These are phyloP conservation scores for Terrapene triunguis DNA, from an alignment of 2,113 vertebrate genomes.

Conservation along the genomic window DNA sequence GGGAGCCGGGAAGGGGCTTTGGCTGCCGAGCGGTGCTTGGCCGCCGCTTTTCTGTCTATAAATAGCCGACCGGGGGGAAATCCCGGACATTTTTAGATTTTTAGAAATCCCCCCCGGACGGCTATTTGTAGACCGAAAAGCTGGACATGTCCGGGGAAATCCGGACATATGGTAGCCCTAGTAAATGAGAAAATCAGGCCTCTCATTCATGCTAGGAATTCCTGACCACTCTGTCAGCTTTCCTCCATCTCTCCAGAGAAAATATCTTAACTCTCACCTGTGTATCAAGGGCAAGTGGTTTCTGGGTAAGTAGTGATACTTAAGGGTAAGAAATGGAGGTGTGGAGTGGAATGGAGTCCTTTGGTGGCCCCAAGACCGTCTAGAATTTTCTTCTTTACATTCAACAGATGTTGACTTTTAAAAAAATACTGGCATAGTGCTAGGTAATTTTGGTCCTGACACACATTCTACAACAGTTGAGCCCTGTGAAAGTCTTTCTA, in stretches of 20 bases:
- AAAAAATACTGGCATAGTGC: background rate
- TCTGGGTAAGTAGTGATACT: slow-evolving; percentile 48
- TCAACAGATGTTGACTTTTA: background rate
- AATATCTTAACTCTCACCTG: background rate
- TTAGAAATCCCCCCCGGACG: too few species aligned
- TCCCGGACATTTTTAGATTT: too few species aligned
- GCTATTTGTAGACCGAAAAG: too few species aligned
- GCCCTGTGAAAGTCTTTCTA: background rate
- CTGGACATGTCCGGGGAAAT: too few species aligned
- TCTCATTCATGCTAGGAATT: slow-evolving; percentile 5
- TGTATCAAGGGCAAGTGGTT: slow-evolving; percentile 46
- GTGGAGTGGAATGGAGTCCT: background rate
- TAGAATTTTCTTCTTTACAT: background rate
- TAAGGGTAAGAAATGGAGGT: background rate
- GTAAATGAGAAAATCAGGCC: slow-evolving; percentile 35
- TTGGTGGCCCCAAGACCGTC: background rate
- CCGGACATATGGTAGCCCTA: too few species aligned
- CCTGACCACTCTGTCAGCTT: background rate
- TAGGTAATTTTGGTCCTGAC: background rate
- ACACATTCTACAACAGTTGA: background rate
- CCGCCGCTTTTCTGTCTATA: too few species aligned
- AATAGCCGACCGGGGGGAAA: too few species aligned
- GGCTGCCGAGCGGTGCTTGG: too few species aligned
- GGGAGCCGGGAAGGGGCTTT: too few species aligned
- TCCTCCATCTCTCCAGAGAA: slow-evolving; percentile 36